Evolutionary conservation across 1,140 invertebrate genomes (phyloP), one percentile per base, ranked within the genome.

Genomic region (Araneus ventricosus): DNA sequence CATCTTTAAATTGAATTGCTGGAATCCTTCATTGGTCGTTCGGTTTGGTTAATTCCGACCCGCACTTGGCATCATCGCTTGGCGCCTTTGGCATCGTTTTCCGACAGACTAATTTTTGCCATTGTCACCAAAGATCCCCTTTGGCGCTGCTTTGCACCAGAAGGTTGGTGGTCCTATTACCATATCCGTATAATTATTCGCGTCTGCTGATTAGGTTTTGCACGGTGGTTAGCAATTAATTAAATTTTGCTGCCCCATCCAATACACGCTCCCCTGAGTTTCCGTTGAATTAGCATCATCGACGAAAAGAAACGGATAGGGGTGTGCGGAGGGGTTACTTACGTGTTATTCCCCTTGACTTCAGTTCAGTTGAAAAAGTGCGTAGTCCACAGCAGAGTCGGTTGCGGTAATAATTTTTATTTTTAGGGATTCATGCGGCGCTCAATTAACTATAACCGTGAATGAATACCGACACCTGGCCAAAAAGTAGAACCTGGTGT

Each of bases 201-300:
- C 59, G 59, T 63, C 0, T n/a, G 22, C 59, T 63, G 59, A 63
- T 63, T 63, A 63, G 59, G 59, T 63, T 63, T 63, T 63, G 59
- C 59, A 63, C 59, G 59, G 59, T 63, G 59, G 59, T 63, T 63
- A 63, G n/a, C 59, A 63, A 63, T 63, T 63, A 63, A 63, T 63
- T 63, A 63, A 63, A 63, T 63, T 63, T n/a, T 63, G 59, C 59
- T 3, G 59, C 59, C 59, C n/a, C 45, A 24, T 63, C 59, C 59
- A 63, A 63, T 63, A 63, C 59, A 63, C 59, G 59, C 59, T 63
- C 8, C 59, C 59, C 17, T 63, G 59, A 63, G 59, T 63, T 63
- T 63, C n/a, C 24, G 59, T 63, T 63, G 59, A 63, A 63, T 63
- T 63, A 63, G 22, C 59, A n/a, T 63, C 59, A 24, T 63, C 59